Base-by-base conservation (phyloP, 2,888 invertebrate genomes). In the Stenchaetothrips biformis region DNA sequence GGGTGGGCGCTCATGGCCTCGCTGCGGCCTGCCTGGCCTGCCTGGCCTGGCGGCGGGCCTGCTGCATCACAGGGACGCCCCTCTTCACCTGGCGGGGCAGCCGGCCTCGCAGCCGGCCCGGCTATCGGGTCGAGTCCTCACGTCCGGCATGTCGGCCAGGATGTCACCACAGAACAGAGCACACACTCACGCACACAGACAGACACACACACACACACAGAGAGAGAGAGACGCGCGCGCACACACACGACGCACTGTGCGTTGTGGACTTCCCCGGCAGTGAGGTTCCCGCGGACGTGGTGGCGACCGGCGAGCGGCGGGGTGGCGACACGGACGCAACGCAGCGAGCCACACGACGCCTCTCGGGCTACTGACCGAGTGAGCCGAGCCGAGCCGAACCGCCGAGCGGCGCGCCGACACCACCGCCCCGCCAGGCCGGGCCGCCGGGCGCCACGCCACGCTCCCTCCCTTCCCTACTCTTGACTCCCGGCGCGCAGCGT, bases 311-410 rank as follows among this genome's bases (percentile, higher is more conserved):
- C 53, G 13, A 18, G 16, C 53, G 9, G 9, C 53, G 13, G 9
- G 13, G 53, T 53, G 18, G 13, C 53, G 16, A 53, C 37, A 37
- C 37, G 37, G 37, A 37, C 37, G 37, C 37, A 37, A 4, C 37
- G 37, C 37, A 37, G 37, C 37, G 37, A 37, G 37, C 37, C 37
- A 2, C 37, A 37, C 37, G 37, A 37, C 6, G 67, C 25, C 67
- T 11, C 67, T 21, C 67, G 67, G 67, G 67, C 67, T 74, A 74
- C 67, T 74, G 67, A 74, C 67, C 67, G 67, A 74, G 21, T 74
- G 25, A 21, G 67, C 67, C 11, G 67, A 11, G 67, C 21, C 21
- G 67, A n/a, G n/a, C n/a, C n/a, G n/a, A n/a, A n/a, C n/a, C n/a
- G n/a, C n/a, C n/a, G n/a, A n/a, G n/a, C 25, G 11, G 67, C 67